These are phyloP conservation scores for Arvicanthis niloticus DNA, from an alignment of 2,113 vertebrate genomes.

Conservation along the genomic window DNA sequence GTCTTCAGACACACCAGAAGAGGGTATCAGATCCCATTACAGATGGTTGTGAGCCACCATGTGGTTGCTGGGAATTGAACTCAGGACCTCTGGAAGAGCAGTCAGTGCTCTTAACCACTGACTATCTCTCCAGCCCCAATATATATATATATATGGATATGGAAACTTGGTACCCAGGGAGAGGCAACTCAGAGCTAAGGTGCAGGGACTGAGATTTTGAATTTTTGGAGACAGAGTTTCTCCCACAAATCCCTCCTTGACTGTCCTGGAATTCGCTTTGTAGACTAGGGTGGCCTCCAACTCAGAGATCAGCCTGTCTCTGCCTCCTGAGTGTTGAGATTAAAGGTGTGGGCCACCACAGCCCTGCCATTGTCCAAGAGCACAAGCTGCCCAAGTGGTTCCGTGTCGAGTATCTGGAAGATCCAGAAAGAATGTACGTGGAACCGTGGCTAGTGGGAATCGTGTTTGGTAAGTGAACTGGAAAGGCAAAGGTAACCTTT, in stretches of 20 bases:
- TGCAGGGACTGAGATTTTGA: background rate
- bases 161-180: background rate
- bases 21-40: too few relatives aligned
- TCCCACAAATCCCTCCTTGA: background rate
- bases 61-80: too few relatives aligned
- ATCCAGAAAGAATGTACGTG: background rate
- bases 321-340: background rate
- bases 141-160: background rate
- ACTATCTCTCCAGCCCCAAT: too few relatives aligned
- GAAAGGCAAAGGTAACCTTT: background rate
- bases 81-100: too few relatives aligned
- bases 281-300: background rate
- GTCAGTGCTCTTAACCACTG: too few relatives aligned
- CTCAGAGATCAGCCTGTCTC: background rate
- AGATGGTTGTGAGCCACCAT: too few relatives aligned
- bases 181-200: background rate
- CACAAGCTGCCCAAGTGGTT: background rate
- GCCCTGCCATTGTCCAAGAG: background rate
- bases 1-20: too few relatives aligned
- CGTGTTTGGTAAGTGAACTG: slow-evolving; percentile 57
- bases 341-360: background rate
- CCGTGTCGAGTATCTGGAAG: background rate
- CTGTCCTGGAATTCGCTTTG: background rate
- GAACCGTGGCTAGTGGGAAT: slow-evolving; percentile 55
- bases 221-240: too few relatives aligned